These are phyloP conservation scores for Pseudopodoces humilis DNA, from an alignment of 2,113 vertebrate species.

Conservation along the genomic window DNA sequence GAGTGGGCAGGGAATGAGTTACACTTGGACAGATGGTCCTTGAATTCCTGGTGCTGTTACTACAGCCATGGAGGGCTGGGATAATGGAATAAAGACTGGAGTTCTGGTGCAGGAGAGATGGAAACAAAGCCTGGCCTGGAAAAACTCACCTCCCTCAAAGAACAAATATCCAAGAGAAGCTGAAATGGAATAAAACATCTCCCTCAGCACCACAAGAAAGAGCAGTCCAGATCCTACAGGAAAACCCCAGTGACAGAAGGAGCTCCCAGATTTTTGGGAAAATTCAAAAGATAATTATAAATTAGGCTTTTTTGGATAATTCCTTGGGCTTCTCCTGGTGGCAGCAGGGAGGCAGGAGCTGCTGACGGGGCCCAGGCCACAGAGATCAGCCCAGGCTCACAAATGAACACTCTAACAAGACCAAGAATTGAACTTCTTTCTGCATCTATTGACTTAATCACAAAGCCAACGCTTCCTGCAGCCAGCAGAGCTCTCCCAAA, in stretches of 20 bases:
- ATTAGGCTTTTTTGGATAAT: background rate
- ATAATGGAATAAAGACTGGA: background rate
- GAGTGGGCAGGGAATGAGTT: conserved; percentile 45
- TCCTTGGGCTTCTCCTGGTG: background rate
- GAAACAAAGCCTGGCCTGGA: background rate
- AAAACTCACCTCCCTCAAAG: background rate
- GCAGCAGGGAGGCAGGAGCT: background rate
- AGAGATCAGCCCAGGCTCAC: background rate
- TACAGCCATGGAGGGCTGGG: background rate
- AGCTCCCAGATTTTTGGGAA: background rate
- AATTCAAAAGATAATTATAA: background rate
- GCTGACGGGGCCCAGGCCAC: background rate
- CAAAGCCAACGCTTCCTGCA: background rate
- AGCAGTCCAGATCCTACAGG: background rate
- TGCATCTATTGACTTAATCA: background rate
- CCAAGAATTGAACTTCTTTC: background rate
- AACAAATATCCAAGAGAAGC: background rate
- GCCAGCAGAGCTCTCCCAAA: background rate
- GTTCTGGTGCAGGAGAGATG: background rate
- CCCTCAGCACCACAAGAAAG: background rate
- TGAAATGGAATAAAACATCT: background rate
- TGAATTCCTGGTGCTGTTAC: background rate
- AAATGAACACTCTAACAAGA: background rate
- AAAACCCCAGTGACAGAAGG: background rate
- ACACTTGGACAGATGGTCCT: conserved; percentile 51